Evolutionary conservation across 1,140 invertebrate species (phyloP), one percentile per base, ranked within the genome.

Genomic region (Trichomalopsis sarcophagae): DNA sequence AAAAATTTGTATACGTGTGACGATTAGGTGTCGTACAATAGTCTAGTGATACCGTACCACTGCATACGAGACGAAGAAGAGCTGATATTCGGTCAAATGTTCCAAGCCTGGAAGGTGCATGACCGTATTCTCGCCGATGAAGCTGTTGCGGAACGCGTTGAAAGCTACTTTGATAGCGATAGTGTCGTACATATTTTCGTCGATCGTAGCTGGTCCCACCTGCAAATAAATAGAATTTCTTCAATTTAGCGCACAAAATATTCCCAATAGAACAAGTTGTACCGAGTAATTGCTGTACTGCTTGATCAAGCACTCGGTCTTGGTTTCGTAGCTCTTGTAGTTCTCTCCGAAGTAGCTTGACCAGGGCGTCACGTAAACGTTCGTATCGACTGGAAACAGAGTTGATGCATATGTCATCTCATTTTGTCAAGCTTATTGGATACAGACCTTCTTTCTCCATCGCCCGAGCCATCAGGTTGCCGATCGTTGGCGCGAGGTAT

Each of bases 121-220:
- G 5, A 62, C 27, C 27, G 27, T 50, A 11, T 40, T 71, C 21
- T 85, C 10, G 14, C 68, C 14, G 1, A 76, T 21, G 14, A 50
- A 30, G 21, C 23, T 87, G 1, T 66, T 23, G 81, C 76, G 14
- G 6, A 83, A 82, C 7, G 81, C 81, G 10, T 83, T 27, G 14
- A 76, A 83, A 36, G 78, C 50, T 13, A 76, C 62, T 75, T 82
- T 47, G 14, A 87, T 21, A 14, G 71, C 81, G 2, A 81, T 82
- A 40, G 55, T 27, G 30, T 85, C 84, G 50, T 78, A 79, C 21
- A 82, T 84, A n/a, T 87, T 85, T 40, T 83, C 81, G 27, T 79
- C 66, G 1, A 44, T 10, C 4, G 76, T 73, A 36, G 11, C 2
- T 0, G 55, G n/a, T 33, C 83, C 83, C n/a, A 78, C n/a, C 62